These are phyloP conservation scores for Puntigrus tetrazona DNA, from an alignment of 2,113 vertebrate species.

Conservation along the genomic window DNA sequence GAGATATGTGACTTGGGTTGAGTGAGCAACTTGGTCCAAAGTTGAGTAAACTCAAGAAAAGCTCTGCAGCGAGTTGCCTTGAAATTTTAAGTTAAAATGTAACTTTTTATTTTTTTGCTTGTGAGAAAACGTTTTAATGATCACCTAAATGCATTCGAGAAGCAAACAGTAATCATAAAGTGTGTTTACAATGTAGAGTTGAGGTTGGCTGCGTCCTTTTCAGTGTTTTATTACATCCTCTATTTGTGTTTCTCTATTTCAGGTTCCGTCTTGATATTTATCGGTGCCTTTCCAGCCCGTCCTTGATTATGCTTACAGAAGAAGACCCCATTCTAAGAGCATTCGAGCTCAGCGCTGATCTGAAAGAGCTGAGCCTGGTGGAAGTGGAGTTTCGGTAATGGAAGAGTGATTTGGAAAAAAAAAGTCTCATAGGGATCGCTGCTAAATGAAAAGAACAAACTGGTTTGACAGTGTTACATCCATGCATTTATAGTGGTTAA, in stretches of 20 bases:
- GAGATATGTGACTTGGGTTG: too few species aligned
- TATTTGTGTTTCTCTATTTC: conserved; percentile 44
- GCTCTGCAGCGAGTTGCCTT: too few species aligned
- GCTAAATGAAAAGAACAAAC: background rate
- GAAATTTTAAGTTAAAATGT: too few species aligned
- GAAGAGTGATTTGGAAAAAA: background rate
- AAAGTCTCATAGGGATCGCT: background rate
- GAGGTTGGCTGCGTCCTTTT: background rate
- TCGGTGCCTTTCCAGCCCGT: conserved; percentile 94
- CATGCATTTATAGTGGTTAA: background rate
- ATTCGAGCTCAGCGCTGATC: conserved; percentile 95
- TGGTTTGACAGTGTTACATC: background rate
- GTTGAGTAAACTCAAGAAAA: too few species aligned
- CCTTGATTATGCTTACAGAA: conserved; percentile 97
- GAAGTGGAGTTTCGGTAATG: conserved; percentile 97
- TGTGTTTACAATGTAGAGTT: background rate
- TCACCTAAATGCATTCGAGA: background rate
- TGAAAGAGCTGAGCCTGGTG: conserved; percentile 95
- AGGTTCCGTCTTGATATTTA: conserved; percentile 99
- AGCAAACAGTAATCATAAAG: background rate
- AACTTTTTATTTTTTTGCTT: too few species aligned
- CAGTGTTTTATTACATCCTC: background rate
- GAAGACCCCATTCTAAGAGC: conserved; percentile 96
- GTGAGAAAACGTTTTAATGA: too few species aligned
- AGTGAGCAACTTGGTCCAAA: too few species aligned